These are phyloP conservation scores for Asobara japonica DNA, from an alignment of 1,140 invertebrate genomes.

Conservation along the genomic window DNA sequence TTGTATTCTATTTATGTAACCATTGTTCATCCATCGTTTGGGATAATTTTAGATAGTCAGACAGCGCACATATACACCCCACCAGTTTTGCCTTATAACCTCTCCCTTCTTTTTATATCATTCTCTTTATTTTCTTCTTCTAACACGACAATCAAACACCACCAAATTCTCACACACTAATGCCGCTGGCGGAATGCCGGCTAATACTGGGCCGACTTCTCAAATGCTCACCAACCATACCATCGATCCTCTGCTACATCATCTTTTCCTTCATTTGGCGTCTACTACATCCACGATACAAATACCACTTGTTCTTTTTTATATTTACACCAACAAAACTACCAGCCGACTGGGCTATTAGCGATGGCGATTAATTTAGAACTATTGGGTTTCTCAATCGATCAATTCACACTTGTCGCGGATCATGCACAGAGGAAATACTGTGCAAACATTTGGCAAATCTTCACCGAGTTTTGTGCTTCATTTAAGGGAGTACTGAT, in stretches of 20 bases:
- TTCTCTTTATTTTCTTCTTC: not conserved
- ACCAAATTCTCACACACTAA: not conserved
- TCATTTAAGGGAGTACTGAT: no score
- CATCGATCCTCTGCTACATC: slow-evolving; percentile 3
- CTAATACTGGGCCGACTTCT: slow-evolving; percentile 36
- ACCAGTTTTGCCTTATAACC: slow-evolving; percentile 2
- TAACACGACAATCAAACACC: not conserved
- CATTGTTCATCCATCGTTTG: slow-evolving; percentile 67
- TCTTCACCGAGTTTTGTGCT: no score
- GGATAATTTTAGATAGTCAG: slow-evolving; percentile 61
- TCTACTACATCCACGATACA: not conserved
- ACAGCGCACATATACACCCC: slow-evolving; percentile 34
- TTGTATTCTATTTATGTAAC: slow-evolving; percentile 68
- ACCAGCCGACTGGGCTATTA: slow-evolving; percentile 54
- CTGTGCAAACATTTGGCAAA: no score
- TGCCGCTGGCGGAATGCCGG: slow-evolving; percentile 16
- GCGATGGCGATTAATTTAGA: slow-evolving; percentile 68
- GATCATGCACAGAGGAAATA: slow-evolving; percentile 5
- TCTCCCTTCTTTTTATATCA: not conserved
- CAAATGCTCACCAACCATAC: slow-evolving; percentile 33
- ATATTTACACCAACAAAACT: slow-evolving; percentile 32
- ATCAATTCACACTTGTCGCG: slow-evolving; percentile 48
- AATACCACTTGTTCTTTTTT: slow-evolving; percentile 32
- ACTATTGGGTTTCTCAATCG: slow-evolving; percentile 68
- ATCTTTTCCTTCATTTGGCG: slow-evolving; percentile 35